Base-by-base conservation (phyloP, 2,888 invertebrate species). In the Hypsopygia costalis region DNA sequence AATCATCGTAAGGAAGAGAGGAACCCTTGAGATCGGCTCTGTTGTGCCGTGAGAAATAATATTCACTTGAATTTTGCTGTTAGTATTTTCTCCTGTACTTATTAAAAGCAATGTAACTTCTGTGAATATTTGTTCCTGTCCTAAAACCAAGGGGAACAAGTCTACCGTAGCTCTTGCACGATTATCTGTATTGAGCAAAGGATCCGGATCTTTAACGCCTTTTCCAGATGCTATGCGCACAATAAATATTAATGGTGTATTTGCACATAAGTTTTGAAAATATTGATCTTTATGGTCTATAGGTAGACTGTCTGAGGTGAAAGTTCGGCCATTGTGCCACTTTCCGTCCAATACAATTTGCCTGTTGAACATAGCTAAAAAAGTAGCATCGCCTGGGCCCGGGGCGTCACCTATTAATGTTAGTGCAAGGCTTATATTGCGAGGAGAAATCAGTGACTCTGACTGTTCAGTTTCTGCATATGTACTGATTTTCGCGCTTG, bases 91-190 rank as follows among this genome's bases (percentile, higher is more conserved):
- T n/a, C 81, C 85, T 3, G 77, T 70, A 4, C 30, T 39, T 8
- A 76, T 52, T 10, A 51, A 49, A 21, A 73, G 36, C 40, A 88
- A 51, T 9, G 62, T 62, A 1, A 77, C 52, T 34, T 54, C 63
- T 4, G 62, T 28, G 34, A 52, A 56, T 31, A 86, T 47, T 42
- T 69, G 57, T 47, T 75, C 58, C 51, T 82, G 78, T 10, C 87
- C 86, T 27, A 83, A 49, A 11, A 81, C 39, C 16, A 88, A 55
- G 12, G 88, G 85, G 46, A 78, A 65, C 36, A 88, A 62, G 54
- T 87, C 87, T 6, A 83, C 57, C 10, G 69, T 72, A 2, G 70
- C 83, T 11, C 86, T 86, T 29, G 78, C 80, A 22, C 67, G 65
- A 56, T 86, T 87, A 12, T 86, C 85, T 1, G 45, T 4, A 49